A percentile compares a stretch with the other conserved stretches of the same genome.
phyloP scores from a whole-genome alignment of 2,888 invertebrate genomes.

The Disparrhopalites patrizii region DNA sequence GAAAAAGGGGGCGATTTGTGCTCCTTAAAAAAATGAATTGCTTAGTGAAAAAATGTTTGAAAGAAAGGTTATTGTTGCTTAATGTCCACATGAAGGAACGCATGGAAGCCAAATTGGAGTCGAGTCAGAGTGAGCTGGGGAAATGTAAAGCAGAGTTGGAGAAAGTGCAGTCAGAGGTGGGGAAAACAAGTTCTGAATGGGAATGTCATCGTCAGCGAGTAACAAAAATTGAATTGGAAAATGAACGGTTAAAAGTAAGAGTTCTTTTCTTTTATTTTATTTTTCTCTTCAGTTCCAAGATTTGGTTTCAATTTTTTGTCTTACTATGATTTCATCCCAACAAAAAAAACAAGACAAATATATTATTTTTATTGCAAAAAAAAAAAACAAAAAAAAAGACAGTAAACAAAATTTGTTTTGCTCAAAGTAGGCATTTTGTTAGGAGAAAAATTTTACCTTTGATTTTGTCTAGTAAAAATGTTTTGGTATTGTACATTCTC shows the following conservation, averaged over 20 bases:
- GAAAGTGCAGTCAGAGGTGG: constrained; percentile 83
- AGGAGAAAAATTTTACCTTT: too few relatives aligned
- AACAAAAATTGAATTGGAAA: constrained; percentile 81
- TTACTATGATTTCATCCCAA: background rate
- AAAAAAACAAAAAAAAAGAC: too few relatives aligned
- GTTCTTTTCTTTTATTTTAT: constrained; percentile 8
- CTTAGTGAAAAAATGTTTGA: too few relatives aligned
- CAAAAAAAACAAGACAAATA: background rate
- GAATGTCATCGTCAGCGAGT: constrained; percentile 77
- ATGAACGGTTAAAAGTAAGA: constrained; percentile 61
- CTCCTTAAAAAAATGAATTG: too few relatives aligned
- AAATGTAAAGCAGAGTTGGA: constrained; percentile 92
- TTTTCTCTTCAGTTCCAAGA: background rate
- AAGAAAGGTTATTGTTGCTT: background rate
- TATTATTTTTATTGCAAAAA: background rate
- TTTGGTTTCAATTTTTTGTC: background rate
- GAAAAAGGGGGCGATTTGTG: too few relatives aligned
- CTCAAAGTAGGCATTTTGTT: too few relatives aligned
- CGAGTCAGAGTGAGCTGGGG: constrained; percentile 87
- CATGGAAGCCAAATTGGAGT: constrained; percentile 83
- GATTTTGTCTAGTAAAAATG: too few relatives aligned
- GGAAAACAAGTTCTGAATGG: constrained; percentile 84
- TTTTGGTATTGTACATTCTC: too few relatives aligned
- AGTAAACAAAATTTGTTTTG: too few relatives aligned
- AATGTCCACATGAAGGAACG: constrained; percentile 64